Evolutionary conservation across 2,888 invertebrate species (phyloP).

Genomic region (Protophormia terraenovae): DNA sequence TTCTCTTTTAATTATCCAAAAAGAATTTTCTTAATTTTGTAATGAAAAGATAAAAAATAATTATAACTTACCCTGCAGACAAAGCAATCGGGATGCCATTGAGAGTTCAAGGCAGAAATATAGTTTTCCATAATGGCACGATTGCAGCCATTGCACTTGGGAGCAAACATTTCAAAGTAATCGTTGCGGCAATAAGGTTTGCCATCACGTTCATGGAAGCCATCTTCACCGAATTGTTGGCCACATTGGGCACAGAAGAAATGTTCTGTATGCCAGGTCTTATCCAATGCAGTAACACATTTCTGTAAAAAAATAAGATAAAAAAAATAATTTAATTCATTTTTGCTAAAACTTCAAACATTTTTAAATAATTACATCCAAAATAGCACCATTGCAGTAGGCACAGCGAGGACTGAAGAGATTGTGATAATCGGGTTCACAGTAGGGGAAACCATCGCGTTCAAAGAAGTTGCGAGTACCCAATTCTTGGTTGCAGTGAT

Average conservation of each 20-base stretch:
- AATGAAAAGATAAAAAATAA: no score
- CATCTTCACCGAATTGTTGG: conserved; percentile 97
- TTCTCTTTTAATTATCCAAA: no score
- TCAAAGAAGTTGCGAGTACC: conserved; percentile 99
- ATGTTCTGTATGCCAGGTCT: conserved; percentile 99
- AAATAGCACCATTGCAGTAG: conserved; percentile 98
- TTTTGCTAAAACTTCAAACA: neutral
- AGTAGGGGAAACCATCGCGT: conserved; percentile 97
- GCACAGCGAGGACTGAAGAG: conserved; percentile 99
- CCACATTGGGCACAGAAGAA: conserved; percentile 99
- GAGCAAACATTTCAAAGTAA: conserved; percentile 98
- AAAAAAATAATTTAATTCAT: neutral
- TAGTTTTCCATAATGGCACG: conserved; percentile 99
- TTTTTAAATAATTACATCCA: conserved; percentile 89
- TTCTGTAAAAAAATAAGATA: conserved; percentile 87
- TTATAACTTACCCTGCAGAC: conserved; percentile 95
- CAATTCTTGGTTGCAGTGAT: conserved; percentile 97
- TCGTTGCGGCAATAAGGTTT: conserved; percentile 98
- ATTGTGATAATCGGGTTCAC: conserved; percentile 99
- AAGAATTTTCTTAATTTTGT: no score
- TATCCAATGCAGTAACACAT: conserved; percentile 98
- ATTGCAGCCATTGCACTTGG: conserved; percentile 97
- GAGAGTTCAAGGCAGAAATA: conserved; percentile 97
- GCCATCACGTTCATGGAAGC: conserved; percentile 97
- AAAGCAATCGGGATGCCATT: conserved; percentile 99